phyloP scores from a whole-genome alignment of 2,113 vertebrate species.

The Orthonyx spaldingii region DNA sequence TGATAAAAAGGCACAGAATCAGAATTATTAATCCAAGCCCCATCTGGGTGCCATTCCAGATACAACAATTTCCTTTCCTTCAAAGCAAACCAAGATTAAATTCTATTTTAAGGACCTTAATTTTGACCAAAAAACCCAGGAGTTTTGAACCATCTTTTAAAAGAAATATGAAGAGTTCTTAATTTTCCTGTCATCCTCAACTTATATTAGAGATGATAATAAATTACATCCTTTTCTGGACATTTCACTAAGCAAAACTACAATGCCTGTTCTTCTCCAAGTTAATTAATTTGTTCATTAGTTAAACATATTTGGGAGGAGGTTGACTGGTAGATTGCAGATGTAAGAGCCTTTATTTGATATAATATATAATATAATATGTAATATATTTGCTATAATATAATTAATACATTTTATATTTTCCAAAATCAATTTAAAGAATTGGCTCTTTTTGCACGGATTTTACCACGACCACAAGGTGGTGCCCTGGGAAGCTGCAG shows the following conservation, averaged over 20 bases:
- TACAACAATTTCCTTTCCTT: not conserved
- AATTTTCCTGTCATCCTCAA: not conserved
- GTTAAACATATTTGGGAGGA: not conserved
- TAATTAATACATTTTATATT: not conserved
- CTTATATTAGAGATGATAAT: not conserved
- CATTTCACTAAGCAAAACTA: not conserved
- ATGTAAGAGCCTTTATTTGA: not conserved
- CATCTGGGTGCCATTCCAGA: not conserved
- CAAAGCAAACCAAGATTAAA: not conserved
- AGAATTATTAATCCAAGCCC: not conserved
- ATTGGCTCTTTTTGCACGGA: not conserved
- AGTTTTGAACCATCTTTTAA: not conserved
- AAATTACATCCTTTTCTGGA: not conserved
- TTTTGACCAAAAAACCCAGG: not conserved
- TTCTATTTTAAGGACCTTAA: not conserved
- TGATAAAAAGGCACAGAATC: not conserved
- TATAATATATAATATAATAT: too few relatives aligned
- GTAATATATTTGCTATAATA: not conserved
- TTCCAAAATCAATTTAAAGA: not conserved
- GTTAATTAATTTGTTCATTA: not conserved
- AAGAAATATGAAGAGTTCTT: not conserved
- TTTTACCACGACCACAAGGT: conserved; percentile 48
- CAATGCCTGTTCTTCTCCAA: not conserved
- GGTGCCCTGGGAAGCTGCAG: conserved; percentile 24
- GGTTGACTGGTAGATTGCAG: not conserved